Base-by-base conservation (phyloP, 1,140 invertebrate species). In the Ips nitidus region DNA sequence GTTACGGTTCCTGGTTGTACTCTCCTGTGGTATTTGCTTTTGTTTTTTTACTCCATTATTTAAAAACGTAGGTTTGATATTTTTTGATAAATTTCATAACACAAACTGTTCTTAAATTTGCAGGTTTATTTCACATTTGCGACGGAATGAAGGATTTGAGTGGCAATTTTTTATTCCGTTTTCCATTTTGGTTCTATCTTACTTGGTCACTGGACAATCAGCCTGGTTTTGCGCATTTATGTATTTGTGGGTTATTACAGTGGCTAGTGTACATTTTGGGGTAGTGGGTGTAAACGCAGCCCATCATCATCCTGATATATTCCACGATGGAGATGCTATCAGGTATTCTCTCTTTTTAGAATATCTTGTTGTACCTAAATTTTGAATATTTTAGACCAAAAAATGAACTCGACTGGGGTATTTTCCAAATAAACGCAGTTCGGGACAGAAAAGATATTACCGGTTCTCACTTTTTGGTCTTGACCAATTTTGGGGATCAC, bases 231-330 rank as follows among this genome's bases (percentile, higher is more conserved):
- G 63, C 38, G 3, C 45, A 2, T 1, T 37, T 5, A 74, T 82
- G 52, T 92, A 89, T 89, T 36, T 86, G 0, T 80, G 83, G 57
- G 86, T 92, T 39, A 75, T 87, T 6, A 66, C 84, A 2, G 75
- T 85, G 0, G 81, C 77, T 0, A 91, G 91, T 76, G 85, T 89
- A 36, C 69, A 85, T 1, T 92, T 94, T 76, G 80, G 76, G 6
- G 72, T 84, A 1, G 86, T 92, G 52, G 92, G 89, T 2, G 70
- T 92, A 0, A 91, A 88, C 78, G 92, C 90, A 2, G 91, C 88
- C 43, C 92, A 94, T 84, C 92, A 94, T 80, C 90, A 93, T 81
- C 91, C 91, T 0, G 85, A 91, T 41, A 89, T 92, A 61, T 93
- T 92, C 78, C 92, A 94, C 74, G 92, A 94, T 76, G 92, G 92